phyloP scores from a whole-genome alignment of 1,140 invertebrate species.

The Harlomillsia oculata region DNA sequence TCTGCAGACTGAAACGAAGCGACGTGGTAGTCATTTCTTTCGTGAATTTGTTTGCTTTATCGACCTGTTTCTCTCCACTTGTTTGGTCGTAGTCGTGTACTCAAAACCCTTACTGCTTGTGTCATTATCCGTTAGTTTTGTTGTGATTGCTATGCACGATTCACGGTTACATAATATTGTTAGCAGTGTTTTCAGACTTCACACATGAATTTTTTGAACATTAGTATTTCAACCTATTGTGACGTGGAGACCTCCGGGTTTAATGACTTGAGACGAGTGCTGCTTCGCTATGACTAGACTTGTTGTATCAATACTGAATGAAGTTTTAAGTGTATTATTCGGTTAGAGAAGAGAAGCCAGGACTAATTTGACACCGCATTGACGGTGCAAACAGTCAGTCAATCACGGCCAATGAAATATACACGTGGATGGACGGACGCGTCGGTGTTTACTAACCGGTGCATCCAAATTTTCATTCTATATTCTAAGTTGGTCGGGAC shows the following conservation, averaged over 20 bases:
- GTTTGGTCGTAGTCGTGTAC: no score
- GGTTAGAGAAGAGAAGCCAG: not conserved
- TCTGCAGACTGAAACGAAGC: no score
- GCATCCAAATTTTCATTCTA: not conserved
- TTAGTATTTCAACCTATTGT: no score
- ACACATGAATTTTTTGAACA: no score
- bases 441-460: not conserved
- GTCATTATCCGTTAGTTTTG: not conserved
- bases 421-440: slow-evolving; percentile 1
- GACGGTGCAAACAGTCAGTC: slow-evolving; percentile 1
- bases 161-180: not conserved
- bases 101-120: no score
- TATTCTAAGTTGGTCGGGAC: not conserved
- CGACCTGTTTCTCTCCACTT: no score
- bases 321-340: slow-evolving; percentile 7
- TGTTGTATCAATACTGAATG: not conserved
- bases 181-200: slow-evolving; percentile 2
- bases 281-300: not conserved
- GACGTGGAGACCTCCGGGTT: no score
- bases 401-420: not conserved
- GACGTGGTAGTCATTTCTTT: no score
- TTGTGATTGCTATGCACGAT: not conserved
- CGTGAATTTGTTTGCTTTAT: no score
- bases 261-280: slow-evolving; percentile 1
- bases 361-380: slow-evolving; percentile 4